Evolutionary conservation across 2,797 vertebrate genomes (phyloP), one percentile per base, ranked within the genome.

Genomic region (Pristis pectinata): DNA sequence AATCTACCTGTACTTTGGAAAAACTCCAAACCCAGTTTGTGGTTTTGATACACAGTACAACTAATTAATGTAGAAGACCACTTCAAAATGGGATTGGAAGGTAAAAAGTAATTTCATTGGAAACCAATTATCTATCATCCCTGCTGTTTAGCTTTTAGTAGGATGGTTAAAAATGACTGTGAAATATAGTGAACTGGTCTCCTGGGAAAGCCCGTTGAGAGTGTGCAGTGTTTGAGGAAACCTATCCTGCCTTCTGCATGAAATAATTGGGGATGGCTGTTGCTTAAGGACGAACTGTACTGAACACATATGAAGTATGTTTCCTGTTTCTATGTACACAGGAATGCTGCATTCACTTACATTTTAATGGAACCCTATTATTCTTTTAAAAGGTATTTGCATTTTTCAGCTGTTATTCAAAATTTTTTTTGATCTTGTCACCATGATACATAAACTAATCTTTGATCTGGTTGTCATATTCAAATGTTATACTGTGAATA

Each of bases 351-450:
- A 56, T 34, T 15, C 34, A 56, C 34, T n/a, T 87, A 30, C 83
- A n/a, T 34, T 87, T 87, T 59, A n/a, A 87, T 56, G n/a, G 83
- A 30, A 15, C 83, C 53, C 59, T 61, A 64, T 74, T 13, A 2
- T 85, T 56, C 27, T 49, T 59, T 85, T 59, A 13, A 85, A 34
- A 56, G 2, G 27, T 34, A 30, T 85, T 56, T 34, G 13, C 53
- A 56, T 85, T 15, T 59, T 85, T 59, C 13, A 30, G 94, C 30
- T 95, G 41, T 44, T 95, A 82, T 82, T 67, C 95, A 94, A 95
- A 94, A 95, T 95, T 95, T 95, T 44, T 95, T 95, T 95, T 95
- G 80, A 0, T 95, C 94, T 82, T 85, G 44, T 85, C 24, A 56
- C 49, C 10, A 3, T 85, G 49, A 15, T 53, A 44, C 30, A 53